Evolutionary conservation across 1,140 invertebrate species (phyloP).

Genomic region (Elymnias hypermnestra): DNA sequence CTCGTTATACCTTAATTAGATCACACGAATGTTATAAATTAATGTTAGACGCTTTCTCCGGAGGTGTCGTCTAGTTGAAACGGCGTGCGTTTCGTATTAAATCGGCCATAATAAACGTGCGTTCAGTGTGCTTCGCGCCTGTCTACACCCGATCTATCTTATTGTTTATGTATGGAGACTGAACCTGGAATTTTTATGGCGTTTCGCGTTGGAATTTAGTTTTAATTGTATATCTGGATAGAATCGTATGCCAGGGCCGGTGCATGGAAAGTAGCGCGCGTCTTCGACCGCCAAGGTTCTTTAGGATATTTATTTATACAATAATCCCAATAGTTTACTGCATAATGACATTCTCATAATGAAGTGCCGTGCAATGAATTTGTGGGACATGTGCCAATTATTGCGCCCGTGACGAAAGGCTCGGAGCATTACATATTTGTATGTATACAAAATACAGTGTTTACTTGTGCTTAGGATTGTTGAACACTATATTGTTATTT

Average conservation of each 20-base stretch:
- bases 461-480: constrained; percentile 37
- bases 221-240: constrained; percentile 57
- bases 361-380: constrained; percentile 64
- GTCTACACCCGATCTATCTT: constrained; percentile 72
- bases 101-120: constrained; percentile 72
- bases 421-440: constrained; percentile 43
- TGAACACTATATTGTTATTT: constrained; percentile 21
- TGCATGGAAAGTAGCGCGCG: constrained; percentile 36
- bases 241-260: constrained; percentile 35
- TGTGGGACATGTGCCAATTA: constrained; percentile 73
- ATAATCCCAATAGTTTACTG: constrained; percentile 67
- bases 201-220: constrained; percentile 49
- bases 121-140: constrained; percentile 67
- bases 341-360: constrained; percentile 73
- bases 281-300: constrained; percentile 58
- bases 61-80: constrained; percentile 40
- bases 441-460: constrained; percentile 60
- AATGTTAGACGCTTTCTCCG: constrained; percentile 64
- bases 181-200: constrained; percentile 70
- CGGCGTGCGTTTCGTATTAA: constrained; percentile 55
- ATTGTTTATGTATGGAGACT: constrained; percentile 75
- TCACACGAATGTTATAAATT: constrained; percentile 73
- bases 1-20: constrained; percentile 72
- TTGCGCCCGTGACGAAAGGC: constrained; percentile 57
- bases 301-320: constrained; percentile 70